Evolutionary conservation across 2,888 invertebrate genomes (phyloP).

Genomic region (Oscheius sp.): DNA sequence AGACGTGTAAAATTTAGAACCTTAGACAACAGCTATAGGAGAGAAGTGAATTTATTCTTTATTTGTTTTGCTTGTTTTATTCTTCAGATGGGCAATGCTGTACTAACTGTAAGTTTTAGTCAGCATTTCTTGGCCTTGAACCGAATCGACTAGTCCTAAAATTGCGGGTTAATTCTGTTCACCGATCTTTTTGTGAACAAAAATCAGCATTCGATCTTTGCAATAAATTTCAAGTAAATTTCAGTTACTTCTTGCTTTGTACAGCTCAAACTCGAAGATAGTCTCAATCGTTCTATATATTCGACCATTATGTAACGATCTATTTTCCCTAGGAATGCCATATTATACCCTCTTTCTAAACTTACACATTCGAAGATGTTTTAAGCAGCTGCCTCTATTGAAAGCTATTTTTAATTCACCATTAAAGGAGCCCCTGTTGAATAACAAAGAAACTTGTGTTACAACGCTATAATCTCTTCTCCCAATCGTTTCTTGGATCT

Average conservation of each 20-base stretch:
- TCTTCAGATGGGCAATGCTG: constrained; percentile 24
- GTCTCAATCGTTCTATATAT: constrained; percentile 21
- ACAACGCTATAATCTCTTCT: constrained; percentile 15
- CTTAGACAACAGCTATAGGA: constrained; percentile 13
- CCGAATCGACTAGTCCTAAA: no score
- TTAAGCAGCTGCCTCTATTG: constrained; percentile 20
- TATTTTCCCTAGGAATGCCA: constrained; percentile 21
- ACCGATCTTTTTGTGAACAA: neutral
- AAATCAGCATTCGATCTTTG: neutral
- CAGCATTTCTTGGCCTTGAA: neutral
- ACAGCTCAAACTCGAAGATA: neutral
- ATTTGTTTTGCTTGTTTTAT: constrained; percentile 18
- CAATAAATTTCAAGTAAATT: neutral
- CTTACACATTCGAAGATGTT: constrained; percentile 18
- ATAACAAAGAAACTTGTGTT: constrained; percentile 17
- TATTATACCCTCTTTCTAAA: constrained; percentile 27
- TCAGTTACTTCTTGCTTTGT: constrained; percentile 25
- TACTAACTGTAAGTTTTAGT: constrained; percentile 20
- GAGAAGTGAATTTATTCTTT: constrained; percentile 23
- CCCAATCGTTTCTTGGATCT: neutral
- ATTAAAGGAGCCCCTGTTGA: constrained; percentile 16
- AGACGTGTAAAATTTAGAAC: no score
- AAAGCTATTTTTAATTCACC: neutral
- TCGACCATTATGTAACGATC: constrained; percentile 16
- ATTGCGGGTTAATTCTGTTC: no score